Evolutionary conservation across 92 coral and sea anemone genomes (phyloP).

Genomic region (Desmophyllum pertusum): DNA sequence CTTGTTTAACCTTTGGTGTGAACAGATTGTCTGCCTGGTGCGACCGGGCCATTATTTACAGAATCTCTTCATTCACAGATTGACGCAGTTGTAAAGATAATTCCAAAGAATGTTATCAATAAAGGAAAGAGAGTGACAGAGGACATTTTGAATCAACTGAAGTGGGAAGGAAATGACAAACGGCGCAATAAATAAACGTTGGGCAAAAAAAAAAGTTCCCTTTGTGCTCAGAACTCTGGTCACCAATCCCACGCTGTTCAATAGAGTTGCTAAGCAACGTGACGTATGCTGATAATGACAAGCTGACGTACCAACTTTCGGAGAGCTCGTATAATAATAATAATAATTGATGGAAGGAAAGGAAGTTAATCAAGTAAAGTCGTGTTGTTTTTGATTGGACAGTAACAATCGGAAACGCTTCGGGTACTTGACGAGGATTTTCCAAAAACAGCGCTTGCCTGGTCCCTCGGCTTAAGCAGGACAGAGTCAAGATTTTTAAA

Average conservation of each 20-base stretch:
- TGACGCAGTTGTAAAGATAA: conserved; percentile 54
- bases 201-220: not conserved
- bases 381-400: not conserved
- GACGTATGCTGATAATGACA: not conserved
- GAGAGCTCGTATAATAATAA: not conserved
- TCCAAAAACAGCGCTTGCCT: not conserved
- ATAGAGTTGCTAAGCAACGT: not conserved
- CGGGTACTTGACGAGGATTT: not conserved
- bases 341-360: too few relatives aligned
- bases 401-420: not conserved
- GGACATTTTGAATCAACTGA: conserved; percentile 69
- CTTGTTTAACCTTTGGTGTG: too few relatives aligned
- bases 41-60: not conserved
- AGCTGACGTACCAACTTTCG: not conserved
- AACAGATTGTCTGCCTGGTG: too few relatives aligned
- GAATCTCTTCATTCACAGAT: conserved; percentile 49
- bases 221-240: not conserved
- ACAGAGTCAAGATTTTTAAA: too few relatives aligned
- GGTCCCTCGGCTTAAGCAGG: not conserved
- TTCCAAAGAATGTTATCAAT: conserved; percentile 63
- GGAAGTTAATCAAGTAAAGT: too few relatives aligned
- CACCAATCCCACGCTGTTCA: not conserved
- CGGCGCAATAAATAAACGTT: not conserved
- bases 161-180: conserved; percentile 33
- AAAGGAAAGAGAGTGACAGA: conserved; percentile 81